These are phyloP conservation scores for Promerops cafer DNA, from an alignment of 2,113 vertebrate species.

Conservation along the genomic window DNA sequence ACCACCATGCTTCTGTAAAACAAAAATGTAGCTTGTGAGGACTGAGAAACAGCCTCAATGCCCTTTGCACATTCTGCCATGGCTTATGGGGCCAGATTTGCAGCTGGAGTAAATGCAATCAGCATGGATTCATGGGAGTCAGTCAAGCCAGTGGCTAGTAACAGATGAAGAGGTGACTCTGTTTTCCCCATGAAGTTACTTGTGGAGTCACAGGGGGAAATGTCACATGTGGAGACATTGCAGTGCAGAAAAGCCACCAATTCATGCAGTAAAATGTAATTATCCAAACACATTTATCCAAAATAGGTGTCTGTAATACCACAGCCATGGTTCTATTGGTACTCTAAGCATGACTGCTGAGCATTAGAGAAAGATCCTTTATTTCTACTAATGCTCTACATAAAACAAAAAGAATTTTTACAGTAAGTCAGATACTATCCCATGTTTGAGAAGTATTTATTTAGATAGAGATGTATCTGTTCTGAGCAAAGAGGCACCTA, in stretches of 20 bases:
- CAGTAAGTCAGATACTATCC: not conserved
- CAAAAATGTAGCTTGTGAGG: not conserved
- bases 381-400: not conserved
- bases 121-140: not conserved
- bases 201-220: not conserved
- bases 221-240: not conserved
- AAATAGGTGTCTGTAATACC: not conserved
- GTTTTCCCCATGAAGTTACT: not conserved
- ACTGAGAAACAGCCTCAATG: not conserved
- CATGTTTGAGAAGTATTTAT: not conserved
- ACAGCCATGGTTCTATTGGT: not conserved
- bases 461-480: not conserved
- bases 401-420: not conserved
- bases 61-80: not conserved
- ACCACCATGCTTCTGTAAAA: not conserved
- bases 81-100: not conserved
- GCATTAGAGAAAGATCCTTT: not conserved
- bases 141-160: not conserved
- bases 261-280: not conserved
- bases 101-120: not conserved
- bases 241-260: slow-evolving; percentile 2
- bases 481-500: not conserved
- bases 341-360: not conserved
- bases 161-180: not conserved
- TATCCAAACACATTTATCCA: not conserved